Evolutionary conservation across 2,888 invertebrate genomes (phyloP), one percentile per base, ranked within the genome.

Genomic region (Sialis fuliginosa): DNA sequence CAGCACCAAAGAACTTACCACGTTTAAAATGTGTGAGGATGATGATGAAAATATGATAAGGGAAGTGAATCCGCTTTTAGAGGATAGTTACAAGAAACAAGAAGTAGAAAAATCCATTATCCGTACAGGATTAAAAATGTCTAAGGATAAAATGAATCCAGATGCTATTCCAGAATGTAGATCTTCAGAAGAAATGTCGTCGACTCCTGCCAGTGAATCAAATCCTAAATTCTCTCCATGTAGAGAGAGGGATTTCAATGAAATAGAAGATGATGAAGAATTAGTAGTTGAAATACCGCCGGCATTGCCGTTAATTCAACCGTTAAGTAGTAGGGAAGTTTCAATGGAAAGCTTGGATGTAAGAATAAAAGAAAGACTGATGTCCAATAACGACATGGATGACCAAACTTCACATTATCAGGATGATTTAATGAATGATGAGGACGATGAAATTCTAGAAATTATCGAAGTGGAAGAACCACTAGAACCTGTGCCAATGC

Each of bases 311-410:
- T 65, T 86, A 34, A 79, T 86, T 50, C 83, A 85, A 61, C 83
- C 84, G 1, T 64, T 86, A 33, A 83, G 81, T 57, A 84, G 84
- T 54, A 69, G 85, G 53, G 86, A 86, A 67, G 84, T 87, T 12
- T 86, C 86, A 7, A 77, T 86, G 68, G 86, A 86, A 64, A 85
- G 83, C 58, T 68, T 87, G 58, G 84, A 86, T 64, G 76, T 79
- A 48, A 74, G 83, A 56, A 72, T 79, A 56, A 79, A 80, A 61
- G 85, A 86, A 62, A 71, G 83, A 46, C 69, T 82, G 56, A 56
- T 69, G 31, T 68, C 69, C 2, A 71, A 75, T 46, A 72, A 74
- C 49, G 72, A 74, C 52, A 66, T 69, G 50, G 67, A 69, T 53
- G 56, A 56, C 46, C 69, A 64, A 55, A 42, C 42, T 35, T 42